These are phyloP conservation scores for Sarcophilus harrisii DNA, from an alignment of 2,797 vertebrate species.

Conservation along the genomic window DNA sequence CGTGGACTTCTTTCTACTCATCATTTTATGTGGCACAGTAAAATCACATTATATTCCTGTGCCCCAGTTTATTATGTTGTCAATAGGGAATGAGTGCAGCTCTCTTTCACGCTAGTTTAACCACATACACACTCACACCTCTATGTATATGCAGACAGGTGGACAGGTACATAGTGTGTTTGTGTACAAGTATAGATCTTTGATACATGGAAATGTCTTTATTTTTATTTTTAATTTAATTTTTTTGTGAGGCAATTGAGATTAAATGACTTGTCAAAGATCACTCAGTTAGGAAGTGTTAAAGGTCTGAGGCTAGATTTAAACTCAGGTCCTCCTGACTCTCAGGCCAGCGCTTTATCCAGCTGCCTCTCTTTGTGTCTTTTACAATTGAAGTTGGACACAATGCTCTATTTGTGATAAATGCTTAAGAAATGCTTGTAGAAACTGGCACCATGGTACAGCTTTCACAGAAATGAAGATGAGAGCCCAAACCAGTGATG, in stretches of 20 bases:
- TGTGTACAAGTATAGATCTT: background rate
- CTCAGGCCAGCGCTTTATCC: too few relatives aligned
- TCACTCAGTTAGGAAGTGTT: too few relatives aligned
- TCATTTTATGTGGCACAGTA: background rate
- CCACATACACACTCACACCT: background rate
- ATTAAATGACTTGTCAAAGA: too few relatives aligned
- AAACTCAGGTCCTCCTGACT: background rate
- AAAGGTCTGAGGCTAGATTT: too few relatives aligned
- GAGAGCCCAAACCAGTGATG: background rate
- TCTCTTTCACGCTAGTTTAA: background rate
- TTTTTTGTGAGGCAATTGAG: too few relatives aligned
- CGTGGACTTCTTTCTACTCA: background rate
- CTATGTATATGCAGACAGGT: background rate
- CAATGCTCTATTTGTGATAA: background rate
- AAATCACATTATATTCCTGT: background rate
- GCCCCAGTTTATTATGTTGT: background rate
- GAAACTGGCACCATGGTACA: background rate
- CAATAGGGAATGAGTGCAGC: background rate
- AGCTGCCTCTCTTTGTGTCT: background rate
- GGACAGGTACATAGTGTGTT: background rate
- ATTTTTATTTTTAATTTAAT: too few relatives aligned
- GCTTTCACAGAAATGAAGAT: background rate
- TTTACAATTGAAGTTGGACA: background rate
- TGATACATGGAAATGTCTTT: background rate
- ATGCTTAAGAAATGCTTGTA: background rate